Conservation (phyloP, 1,140 invertebrate genomes). For the Brachionus manjavacas region DNA sequence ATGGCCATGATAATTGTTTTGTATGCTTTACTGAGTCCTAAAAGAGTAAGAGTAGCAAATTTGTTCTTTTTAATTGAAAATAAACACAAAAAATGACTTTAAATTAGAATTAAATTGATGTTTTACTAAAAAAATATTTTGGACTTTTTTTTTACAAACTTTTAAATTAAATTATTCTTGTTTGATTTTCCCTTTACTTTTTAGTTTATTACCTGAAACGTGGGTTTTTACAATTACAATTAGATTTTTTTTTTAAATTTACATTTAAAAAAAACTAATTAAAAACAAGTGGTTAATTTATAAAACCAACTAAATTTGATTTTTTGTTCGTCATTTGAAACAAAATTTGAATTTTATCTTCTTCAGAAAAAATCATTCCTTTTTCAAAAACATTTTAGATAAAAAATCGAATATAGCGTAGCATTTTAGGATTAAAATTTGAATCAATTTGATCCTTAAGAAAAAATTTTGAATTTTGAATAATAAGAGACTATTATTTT, state of each 20-base stretch:
- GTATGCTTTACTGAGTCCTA: not conserved
- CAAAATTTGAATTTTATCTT: not conserved
- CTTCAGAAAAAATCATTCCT: not conserved
- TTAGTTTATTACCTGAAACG: not conserved
- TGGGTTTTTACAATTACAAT: not conserved
- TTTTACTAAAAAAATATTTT: not conserved
- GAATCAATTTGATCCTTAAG: not conserved
- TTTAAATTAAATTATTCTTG: not conserved
- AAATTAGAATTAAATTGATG: not conserved
- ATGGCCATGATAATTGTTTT: not conserved
- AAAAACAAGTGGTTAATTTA: not conserved
- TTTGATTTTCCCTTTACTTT: not conserved
- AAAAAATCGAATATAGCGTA: not conserved
- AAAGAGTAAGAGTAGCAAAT: not conserved
- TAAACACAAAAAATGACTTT: not conserved
- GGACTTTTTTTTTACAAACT: not conserved
- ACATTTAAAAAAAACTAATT: not conserved
- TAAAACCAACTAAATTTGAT: not conserved
- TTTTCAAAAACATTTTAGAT: not conserved
- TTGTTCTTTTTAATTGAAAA: not conserved
- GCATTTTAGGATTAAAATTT: not conserved
- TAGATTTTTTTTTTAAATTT: not conserved
- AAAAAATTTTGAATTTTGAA: not conserved
- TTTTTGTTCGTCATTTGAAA: not conserved
- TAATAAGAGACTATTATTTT: not conserved